Percentiles rank a stretch among this genome's conserved stretches.
Conservation (phyloP, 2,797 vertebrate species). For the Xyrichtys novacula region DNA sequence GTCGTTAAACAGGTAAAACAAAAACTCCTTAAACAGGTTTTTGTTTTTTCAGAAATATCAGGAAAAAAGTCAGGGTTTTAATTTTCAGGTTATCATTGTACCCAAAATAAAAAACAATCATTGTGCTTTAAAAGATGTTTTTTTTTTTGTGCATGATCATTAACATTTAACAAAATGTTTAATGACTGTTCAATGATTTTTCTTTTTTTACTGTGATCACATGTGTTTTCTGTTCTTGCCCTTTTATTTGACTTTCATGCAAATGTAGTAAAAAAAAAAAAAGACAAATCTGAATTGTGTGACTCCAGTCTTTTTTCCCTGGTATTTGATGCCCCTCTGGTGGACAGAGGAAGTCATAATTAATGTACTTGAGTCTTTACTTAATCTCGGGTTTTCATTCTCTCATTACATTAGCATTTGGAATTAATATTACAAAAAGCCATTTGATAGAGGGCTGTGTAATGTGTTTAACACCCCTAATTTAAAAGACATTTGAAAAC, state of each 20-base stretch:
- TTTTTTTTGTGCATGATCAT: neutral
- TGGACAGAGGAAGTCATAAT: constrained; percentile 50
- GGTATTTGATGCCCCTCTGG: constrained; percentile 66
- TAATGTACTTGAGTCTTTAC: neutral
- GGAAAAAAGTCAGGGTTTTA: too few species aligned
- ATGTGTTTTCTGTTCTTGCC: neutral
- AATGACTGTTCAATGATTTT: neutral
- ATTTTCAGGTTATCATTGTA: neutral
- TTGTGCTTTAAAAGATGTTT: neutral
- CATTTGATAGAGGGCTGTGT: too few species aligned
- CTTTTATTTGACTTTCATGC: constrained; percentile 17
- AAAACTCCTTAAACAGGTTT: neutral
- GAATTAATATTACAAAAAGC: neutral
- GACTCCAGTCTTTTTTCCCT: neutral
- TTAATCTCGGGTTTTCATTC: neutral
- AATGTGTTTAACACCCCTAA: too few species aligned
- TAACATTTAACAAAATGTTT: neutral
- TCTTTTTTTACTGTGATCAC: neutral
- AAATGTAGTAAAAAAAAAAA: constrained; percentile 5
- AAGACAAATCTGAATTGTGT: constrained; percentile 2
- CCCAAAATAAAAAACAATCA: neutral
- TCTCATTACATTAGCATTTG: too few species aligned
- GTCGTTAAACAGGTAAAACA: neutral
- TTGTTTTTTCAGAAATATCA: too few species aligned
- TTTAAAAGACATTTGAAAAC: too few species aligned